Conservation (phyloP, 2,797 vertebrate species). For the Rhynchonycteris naso region DNA sequence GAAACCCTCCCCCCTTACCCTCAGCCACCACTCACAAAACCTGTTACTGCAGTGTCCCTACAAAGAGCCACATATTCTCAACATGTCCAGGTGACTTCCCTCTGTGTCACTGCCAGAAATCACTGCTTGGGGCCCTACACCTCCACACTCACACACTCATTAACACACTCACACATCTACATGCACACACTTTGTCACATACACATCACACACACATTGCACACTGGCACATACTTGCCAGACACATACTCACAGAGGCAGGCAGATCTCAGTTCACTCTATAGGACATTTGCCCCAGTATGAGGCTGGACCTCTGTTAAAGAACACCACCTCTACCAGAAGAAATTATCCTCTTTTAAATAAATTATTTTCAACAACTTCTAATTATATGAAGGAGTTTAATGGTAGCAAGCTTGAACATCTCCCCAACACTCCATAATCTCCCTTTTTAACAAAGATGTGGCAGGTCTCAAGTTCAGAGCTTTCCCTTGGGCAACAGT, state of each 20-base stretch:
- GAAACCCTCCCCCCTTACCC: neutral
- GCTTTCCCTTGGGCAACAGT: neutral
- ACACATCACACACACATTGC: neutral
- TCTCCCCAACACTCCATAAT: neutral
- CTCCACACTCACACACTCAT: neutral
- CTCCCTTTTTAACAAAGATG: neutral
- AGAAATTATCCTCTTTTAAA: neutral
- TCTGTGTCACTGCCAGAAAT: neutral
- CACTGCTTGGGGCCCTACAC: neutral
- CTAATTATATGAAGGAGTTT: neutral
- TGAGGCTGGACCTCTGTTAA: neutral
- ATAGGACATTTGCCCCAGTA: accelerated
- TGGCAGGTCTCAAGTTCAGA: neutral
- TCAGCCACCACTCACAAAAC: neutral
- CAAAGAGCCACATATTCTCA: accelerated
- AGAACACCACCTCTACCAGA: neutral
- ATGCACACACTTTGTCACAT: neutral
- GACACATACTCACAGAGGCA: neutral
- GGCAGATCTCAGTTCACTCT: neutral
- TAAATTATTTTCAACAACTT: neutral
- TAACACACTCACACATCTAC: neutral
- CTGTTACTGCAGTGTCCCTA: neutral
- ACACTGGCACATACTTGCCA: neutral
- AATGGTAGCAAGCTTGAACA: neutral
- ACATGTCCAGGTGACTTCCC: neutral